Base-by-base conservation (phyloP, 2,888 invertebrate species). In the Leucoma salicis region DNA sequence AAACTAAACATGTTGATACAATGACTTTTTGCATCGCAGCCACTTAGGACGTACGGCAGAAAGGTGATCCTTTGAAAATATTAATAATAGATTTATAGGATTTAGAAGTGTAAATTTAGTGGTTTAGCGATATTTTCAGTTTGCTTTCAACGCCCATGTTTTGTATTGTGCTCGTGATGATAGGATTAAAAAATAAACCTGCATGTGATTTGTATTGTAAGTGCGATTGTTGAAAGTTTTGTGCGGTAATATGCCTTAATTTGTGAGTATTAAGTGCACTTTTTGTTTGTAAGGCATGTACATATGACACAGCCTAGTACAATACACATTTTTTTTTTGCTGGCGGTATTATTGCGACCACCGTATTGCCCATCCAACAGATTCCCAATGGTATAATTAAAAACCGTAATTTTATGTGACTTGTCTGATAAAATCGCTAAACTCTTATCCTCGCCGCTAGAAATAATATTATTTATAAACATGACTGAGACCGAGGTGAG, bases 31-130 rank as follows among this genome's bases (percentile, higher is more conserved):
- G 75, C 84, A 81, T 79, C 69, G 88, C 88, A 88, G 88, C 88
- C 86, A 63, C 75, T 86, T 83, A 85, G 88, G 88, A 89, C 80
- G 49, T 85, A 87, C 79, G 78, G 82, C 74, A 83, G 84, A 69
- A 88, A 89, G 88, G 88, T 82, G 82, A 81, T 53, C 63, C 57
- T 71, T 71, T 70, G 62, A 61, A 49, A 49, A 60, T 60, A 60
- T 67, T 68, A 63, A 65, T 59, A 59, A 62, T n/a, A 47, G 47
- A 48, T 39, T 31, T 39, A 54, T 58, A 58, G 58, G 59, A 49
- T 13, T 47, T 59, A 59, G 59, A 54, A 58, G 62, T 58, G 58
- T 58, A 39, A 36, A 33, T 27, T 53, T 62, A 58, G 51, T 58
- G 56, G 63, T 49, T 38, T 62, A 56, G 56, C 56, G 50, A 59